Conservation (phyloP, 2,797 vertebrate genomes). For the Dallia pectoralis region DNA sequence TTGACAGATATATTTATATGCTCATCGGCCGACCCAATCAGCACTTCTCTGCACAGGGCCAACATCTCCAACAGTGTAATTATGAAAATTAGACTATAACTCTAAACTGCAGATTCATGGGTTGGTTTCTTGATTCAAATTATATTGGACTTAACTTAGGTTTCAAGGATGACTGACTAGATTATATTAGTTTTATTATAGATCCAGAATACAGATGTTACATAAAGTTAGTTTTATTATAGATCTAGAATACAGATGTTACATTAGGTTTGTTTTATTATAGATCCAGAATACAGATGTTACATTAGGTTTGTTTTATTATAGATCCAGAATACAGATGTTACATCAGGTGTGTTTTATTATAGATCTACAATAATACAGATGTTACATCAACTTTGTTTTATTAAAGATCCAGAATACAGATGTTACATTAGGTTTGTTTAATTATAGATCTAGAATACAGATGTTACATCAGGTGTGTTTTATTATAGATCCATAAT, state of each 20-base stretch:
- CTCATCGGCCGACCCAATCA: slow-evolving; percentile 69
- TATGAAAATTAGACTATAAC: slow-evolving; percentile 84
- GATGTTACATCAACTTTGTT: not conserved
- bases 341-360: slow-evolving; percentile 43
- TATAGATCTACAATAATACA: slow-evolving; percentile 46
- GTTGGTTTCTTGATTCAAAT: slow-evolving; percentile 52
- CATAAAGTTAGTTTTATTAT: too few species aligned
- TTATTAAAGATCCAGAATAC: slow-evolving; percentile 40
- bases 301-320: too few species aligned
- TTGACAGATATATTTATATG: slow-evolving; percentile 73
- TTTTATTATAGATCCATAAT: slow-evolving; percentile 33
- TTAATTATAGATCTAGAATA: slow-evolving; percentile 52
- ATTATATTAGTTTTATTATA: slow-evolving; percentile 47
- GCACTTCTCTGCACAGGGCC: slow-evolving; percentile 71
- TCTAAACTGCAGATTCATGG: slow-evolving; percentile 75
- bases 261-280: slow-evolving; percentile 44
- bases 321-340: too few species aligned
- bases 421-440: slow-evolving; percentile 8
- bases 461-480: too few species aligned
- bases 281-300: slow-evolving; percentile 23
- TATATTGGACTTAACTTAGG: slow-evolving; percentile 53
- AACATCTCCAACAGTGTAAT: slow-evolving; percentile 82
- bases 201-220: slow-evolving; percentile 21
- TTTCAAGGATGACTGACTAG: slow-evolving; percentile 1
- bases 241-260: not conserved